These are phyloP conservation scores for Microcebus ravelobensis DNA, from an alignment of 2,113 vertebrate genomes.

Conservation along the genomic window DNA sequence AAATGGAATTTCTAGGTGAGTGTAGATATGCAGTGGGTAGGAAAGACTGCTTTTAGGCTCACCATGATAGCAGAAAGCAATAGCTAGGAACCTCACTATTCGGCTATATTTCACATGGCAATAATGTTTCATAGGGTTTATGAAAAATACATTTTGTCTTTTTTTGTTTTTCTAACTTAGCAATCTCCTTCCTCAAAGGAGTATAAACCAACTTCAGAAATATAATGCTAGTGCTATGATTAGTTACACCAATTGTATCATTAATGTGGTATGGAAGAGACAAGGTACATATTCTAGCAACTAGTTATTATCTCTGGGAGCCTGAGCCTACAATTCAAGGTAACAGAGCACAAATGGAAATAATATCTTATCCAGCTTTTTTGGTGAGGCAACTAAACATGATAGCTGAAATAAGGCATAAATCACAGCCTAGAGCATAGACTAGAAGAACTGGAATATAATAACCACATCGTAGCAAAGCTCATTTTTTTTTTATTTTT, in stretches of 20 bases:
- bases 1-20: not conserved
- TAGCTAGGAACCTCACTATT: not conserved
- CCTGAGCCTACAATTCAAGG: not conserved
- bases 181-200: not conserved
- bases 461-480: not conserved
- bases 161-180: constrained; percentile 36
- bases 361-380: not conserved
- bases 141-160: not conserved
- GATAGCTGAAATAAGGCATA: not conserved
- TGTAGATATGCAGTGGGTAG: rapidly evolving
- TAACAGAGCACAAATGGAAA: constrained; percentile 15
- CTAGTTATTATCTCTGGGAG: constrained; percentile 48
- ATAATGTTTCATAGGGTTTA: not conserved
- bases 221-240: not conserved
- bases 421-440: not conserved
- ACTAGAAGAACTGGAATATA: not conserved
- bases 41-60: not conserved
- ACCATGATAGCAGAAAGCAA: not conserved
- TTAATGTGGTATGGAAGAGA: not conserved
- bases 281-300: not conserved
- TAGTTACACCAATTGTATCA: not conserved
- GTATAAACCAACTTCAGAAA: not conserved
- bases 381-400: not conserved
- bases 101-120: not conserved
- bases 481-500: constrained; percentile 1